Evolutionary conservation across 2,888 invertebrate species (phyloP).

Genomic region (Epiperipatus broadwayi): DNA sequence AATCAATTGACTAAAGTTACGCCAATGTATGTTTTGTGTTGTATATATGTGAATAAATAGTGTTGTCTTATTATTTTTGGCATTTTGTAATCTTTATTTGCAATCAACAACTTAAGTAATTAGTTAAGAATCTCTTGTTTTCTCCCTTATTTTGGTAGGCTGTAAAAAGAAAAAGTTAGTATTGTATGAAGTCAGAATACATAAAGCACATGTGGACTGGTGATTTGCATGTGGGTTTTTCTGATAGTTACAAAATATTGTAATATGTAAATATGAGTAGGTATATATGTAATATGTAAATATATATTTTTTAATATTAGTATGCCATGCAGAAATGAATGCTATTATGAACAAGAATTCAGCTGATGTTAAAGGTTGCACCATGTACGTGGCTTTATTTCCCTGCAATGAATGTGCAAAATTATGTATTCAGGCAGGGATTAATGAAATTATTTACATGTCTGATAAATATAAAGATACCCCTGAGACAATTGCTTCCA

Average conservation of each 20-base stretch:
- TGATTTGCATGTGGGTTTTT: too few species aligned
- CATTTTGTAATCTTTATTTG: too few species aligned
- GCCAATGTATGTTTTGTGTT: too few species aligned
- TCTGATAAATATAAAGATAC: conserved; percentile 60
- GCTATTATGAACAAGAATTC: conserved; percentile 80
- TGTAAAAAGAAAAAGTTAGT: too few species aligned
- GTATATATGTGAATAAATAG: too few species aligned
- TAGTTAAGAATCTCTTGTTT: too few species aligned
- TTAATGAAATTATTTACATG: conserved; percentile 40
- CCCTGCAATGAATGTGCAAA: conserved; percentile 98
- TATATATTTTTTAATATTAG: conserved; percentile 35
- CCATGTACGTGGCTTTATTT: conserved; percentile 71
- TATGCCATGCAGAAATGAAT: conserved; percentile 95
- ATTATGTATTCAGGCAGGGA: conserved; percentile 80
- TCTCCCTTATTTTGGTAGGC: too few species aligned
- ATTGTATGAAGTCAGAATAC: too few species aligned
- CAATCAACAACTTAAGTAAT: too few species aligned
- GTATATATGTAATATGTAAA: too few species aligned
- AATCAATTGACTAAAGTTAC: too few species aligned
- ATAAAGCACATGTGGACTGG: conserved; percentile 13
- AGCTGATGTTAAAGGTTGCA: conserved; percentile 51
- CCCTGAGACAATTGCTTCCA: conserved; percentile 48
- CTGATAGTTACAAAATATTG: not conserved
- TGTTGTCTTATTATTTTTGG: too few species aligned
- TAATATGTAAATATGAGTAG: not conserved